These are phyloP conservation scores for Sylvia borin DNA, from an alignment of 2,797 vertebrate genomes.

Conservation along the genomic window DNA sequence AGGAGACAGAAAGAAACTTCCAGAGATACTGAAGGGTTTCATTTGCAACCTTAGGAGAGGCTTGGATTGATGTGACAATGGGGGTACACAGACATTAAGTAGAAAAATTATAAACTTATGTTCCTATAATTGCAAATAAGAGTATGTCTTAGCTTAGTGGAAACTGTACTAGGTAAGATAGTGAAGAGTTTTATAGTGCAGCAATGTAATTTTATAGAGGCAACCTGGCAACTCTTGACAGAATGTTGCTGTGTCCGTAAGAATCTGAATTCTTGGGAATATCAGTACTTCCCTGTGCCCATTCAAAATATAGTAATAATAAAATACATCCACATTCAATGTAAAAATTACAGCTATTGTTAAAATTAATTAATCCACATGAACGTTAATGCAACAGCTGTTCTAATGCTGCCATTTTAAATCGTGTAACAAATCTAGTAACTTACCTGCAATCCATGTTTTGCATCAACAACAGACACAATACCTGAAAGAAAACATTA, in stretches of 20 bases:
- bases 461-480: slow-evolving; percentile 92
- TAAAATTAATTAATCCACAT: background rate
- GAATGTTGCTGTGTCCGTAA: background rate
- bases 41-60: no score
- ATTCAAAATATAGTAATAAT: background rate
- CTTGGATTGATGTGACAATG: no score
- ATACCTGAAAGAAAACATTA: slow-evolving; percentile 82
- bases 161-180: no score
- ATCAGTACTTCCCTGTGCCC: background rate
- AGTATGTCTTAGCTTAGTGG: no score
- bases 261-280: background rate
- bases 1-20: no score
- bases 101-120: no score
- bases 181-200: no score
- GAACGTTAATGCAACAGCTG: background rate
- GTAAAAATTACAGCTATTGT: background rate
- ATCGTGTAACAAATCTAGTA: background rate
- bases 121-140: no score
- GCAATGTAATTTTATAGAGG: no score
- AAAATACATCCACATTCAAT: background rate
- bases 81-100: no score
- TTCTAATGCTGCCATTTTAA: background rate
- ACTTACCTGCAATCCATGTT: slow-evolving; percentile 90
- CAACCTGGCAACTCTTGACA: background rate
- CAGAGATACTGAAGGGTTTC: no score